phyloP scores from a whole-genome alignment of 2,888 invertebrate genomes.

The Cerceris rybyensis region DNA sequence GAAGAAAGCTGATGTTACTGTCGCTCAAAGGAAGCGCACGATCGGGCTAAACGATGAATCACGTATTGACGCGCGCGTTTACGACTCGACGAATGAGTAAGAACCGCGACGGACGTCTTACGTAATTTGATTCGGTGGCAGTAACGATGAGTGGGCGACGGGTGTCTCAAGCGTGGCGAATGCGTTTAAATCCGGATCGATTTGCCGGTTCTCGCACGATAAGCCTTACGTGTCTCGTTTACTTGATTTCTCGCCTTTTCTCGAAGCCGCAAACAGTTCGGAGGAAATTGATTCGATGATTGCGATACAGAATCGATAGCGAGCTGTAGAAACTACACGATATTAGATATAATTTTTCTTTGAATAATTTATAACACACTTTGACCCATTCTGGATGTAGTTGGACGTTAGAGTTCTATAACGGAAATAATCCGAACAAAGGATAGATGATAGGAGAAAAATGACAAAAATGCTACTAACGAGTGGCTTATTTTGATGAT shows the following conservation, averaged over 20 bases:
- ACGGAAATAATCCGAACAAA: too few species aligned
- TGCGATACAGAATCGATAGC: too few species aligned
- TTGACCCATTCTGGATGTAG: too few species aligned
- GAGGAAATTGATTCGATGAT: too few species aligned
- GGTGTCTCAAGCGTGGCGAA: conserved; percentile 8
- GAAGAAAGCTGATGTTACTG: not conserved
- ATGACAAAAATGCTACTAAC: too few species aligned
- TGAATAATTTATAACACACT: too few species aligned
- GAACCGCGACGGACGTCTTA: conserved; percentile 58
- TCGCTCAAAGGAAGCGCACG: conserved; percentile 22
- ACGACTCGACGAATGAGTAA: conserved; percentile 62
- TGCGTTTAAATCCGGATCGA: conserved; percentile 45
- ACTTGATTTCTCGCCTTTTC: not conserved
- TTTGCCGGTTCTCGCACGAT: conserved; percentile 10
- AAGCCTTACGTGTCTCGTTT: not conserved
- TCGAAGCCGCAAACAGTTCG: not conserved
- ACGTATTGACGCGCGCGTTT: conserved; percentile 45
- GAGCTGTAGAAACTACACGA: too few species aligned
- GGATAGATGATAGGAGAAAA: too few species aligned
- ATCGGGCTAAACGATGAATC: conserved; percentile 62
- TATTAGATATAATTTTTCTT: too few species aligned
- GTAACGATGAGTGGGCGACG: conserved; percentile 57
- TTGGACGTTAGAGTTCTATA: too few species aligned
- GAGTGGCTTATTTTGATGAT: too few species aligned
- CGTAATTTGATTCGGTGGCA: conserved; percentile 52